These are phyloP conservation scores for Brachyptera putata DNA, from an alignment of 2,888 invertebrate genomes.

Conservation along the genomic window DNA sequence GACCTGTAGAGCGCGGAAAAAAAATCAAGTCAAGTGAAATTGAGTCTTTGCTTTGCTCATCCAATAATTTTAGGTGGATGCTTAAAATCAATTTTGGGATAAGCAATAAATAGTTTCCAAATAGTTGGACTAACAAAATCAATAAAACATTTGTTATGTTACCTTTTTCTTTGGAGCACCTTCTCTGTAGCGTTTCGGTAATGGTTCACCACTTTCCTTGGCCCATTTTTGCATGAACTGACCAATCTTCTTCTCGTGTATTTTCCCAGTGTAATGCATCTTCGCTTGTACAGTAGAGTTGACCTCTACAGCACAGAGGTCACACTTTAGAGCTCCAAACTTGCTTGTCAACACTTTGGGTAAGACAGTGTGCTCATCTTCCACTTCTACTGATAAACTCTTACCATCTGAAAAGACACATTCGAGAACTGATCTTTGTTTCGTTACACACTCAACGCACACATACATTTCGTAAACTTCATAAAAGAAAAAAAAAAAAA, in stretches of 20 bases:
- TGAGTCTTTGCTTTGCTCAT: too few relatives aligned
- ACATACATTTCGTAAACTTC: too few relatives aligned
- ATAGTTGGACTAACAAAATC: too few relatives aligned
- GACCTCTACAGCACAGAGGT: constrained; percentile 48
- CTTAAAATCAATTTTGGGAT: too few relatives aligned
- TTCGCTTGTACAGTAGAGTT: constrained; percentile 44
- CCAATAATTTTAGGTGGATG: too few relatives aligned
- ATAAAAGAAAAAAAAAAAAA: too few relatives aligned
- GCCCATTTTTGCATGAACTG: constrained; percentile 47
- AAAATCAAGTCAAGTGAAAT: too few relatives aligned
- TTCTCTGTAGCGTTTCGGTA: constrained; percentile 41
- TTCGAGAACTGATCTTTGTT: too few relatives aligned
- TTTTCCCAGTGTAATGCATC: constrained; percentile 53
- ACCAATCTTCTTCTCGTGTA: constrained; percentile 51
- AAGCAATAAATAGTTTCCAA: too few relatives aligned
- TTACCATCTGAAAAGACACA: not conserved
- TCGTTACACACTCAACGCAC: too few relatives aligned
- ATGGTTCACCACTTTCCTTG: constrained; percentile 44
- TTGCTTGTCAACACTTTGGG: constrained; percentile 47
- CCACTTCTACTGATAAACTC: not conserved
- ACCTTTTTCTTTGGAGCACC: constrained; percentile 14
- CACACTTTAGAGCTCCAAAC: constrained; percentile 51
- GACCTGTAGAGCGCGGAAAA: too few relatives aligned
- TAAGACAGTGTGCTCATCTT: constrained; percentile 29
- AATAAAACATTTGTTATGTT: too few relatives aligned